Conservation (phyloP, 2,888 invertebrate species). For the Tholera decimalis region DNA sequence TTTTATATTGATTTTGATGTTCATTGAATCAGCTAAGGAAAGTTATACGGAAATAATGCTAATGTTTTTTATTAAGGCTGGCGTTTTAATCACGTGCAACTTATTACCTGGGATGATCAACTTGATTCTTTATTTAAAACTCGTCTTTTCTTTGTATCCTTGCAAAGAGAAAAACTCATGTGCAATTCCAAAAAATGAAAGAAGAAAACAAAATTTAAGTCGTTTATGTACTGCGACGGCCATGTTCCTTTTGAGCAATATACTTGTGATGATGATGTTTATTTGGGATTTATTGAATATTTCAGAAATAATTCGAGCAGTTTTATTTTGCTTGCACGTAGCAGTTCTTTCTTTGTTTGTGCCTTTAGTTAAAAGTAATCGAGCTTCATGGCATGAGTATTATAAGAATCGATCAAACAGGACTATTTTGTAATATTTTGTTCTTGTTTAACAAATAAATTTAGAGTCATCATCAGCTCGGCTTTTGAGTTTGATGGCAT, state of each 20-base stretch:
- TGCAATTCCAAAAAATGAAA: background rate
- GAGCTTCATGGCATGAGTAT: constrained; percentile 28
- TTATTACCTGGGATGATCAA: constrained; percentile 11
- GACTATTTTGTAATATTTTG: background rate
- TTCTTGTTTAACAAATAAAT: background rate
- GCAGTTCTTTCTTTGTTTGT: constrained; percentile 16
- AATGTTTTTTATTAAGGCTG: rapidly evolving
- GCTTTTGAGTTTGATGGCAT: background rate
- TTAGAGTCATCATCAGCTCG: background rate
- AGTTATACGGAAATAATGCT: background rate
- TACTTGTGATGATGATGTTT: background rate
- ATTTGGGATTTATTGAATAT: background rate
- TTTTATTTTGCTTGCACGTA: constrained; percentile 12
- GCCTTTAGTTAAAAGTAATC: constrained; percentile 36
- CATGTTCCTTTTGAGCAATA: constrained; percentile 27
- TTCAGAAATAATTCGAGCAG: background rate
- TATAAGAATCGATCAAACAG: constrained; percentile 23
- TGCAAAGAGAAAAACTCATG: background rate
- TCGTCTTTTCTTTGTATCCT: constrained; percentile 21
- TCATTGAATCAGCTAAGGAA: background rate
- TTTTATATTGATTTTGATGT: background rate
- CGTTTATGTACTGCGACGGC: constrained; percentile 20
- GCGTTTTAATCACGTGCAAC: background rate
- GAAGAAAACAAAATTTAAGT: constrained; percentile 11
- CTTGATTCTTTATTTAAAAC: constrained; percentile 18